Conservation (phyloP, 1,140 invertebrate species). For the Trichonephila clavata region DNA sequence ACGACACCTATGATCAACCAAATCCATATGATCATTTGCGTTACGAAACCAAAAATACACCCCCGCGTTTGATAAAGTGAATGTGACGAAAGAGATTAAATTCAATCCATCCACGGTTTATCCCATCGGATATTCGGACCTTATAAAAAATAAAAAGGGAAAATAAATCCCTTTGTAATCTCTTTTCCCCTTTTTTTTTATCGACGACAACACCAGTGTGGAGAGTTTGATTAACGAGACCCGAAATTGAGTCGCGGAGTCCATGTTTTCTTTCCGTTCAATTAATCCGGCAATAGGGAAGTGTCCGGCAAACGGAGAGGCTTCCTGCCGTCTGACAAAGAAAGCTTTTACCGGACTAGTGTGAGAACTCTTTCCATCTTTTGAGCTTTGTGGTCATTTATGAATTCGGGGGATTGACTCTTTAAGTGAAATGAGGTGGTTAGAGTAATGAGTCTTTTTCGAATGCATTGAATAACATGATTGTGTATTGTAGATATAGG, state of each 20-base stretch:
- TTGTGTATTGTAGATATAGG: too few relatives aligned
- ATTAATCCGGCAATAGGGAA: conserved; percentile 45
- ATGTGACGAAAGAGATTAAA: neutral
- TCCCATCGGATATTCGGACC: neutral
- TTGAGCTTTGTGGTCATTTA: neutral
- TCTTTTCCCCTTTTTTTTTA: neutral
- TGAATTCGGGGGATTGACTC: neutral
- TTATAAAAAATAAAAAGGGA: neutral
- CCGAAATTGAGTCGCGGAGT: conserved; percentile 32
- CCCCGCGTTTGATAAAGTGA: neutral
- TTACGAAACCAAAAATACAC: too few relatives aligned
- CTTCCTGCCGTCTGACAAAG: neutral
- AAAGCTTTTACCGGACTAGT: neutral
- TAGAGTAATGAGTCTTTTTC: neutral
- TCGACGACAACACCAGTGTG: neutral
- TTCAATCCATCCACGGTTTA: neutral
- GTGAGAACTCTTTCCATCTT: neutral
- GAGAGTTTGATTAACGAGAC: conserved; percentile 25
- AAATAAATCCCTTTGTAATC: conserved; percentile 10
- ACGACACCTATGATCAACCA: too few relatives aligned
- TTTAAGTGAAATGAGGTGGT: neutral
- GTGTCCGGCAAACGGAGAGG: conserved; percentile 23
- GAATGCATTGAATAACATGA: neutral
- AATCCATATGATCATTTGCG: too few relatives aligned
- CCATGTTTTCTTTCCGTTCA: conserved; percentile 45